Evolutionary conservation across 2,113 vertebrate species (phyloP).

Genomic region (Nesoenas mayeri): DNA sequence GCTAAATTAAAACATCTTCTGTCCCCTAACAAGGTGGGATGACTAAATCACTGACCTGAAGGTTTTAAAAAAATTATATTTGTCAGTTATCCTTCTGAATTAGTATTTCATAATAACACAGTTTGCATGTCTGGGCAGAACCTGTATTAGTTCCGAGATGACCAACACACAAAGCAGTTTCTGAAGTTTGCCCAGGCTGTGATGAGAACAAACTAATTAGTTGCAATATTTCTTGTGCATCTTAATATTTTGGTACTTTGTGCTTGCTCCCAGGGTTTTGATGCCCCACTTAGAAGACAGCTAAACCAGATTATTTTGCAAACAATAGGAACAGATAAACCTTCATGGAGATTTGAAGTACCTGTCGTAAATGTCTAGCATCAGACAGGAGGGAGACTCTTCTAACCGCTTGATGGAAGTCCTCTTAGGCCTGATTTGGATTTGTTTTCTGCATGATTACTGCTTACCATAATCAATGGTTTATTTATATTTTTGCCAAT

Average conservation of each 20-base stretch:
- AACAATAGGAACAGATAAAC: background rate
- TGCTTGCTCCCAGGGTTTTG: background rate
- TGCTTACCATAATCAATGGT: background rate
- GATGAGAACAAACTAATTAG: background rate
- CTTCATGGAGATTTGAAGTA: background rate
- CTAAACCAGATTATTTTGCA: background rate
- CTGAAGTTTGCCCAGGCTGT: background rate
- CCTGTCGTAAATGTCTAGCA: background rate
- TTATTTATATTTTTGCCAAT: background rate
- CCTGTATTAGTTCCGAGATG: background rate
- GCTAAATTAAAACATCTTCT: background rate
- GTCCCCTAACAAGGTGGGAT: background rate
- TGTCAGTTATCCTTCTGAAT: background rate
- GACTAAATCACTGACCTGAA: background rate
- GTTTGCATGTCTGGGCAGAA: background rate
- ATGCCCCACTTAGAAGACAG: no score
- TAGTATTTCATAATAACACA: background rate
- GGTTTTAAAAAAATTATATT: background rate
- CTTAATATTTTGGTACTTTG: background rate
- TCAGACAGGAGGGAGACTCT: background rate
- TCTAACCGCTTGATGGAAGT: background rate
- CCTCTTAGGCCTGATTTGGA: background rate
- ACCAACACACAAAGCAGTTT: background rate
- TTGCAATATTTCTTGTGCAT: background rate
- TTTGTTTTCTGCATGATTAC: background rate